Conservation (phyloP, 30 jellyfish, hydroid and myxozoan species). For the Aurelia sp. region DNA sequence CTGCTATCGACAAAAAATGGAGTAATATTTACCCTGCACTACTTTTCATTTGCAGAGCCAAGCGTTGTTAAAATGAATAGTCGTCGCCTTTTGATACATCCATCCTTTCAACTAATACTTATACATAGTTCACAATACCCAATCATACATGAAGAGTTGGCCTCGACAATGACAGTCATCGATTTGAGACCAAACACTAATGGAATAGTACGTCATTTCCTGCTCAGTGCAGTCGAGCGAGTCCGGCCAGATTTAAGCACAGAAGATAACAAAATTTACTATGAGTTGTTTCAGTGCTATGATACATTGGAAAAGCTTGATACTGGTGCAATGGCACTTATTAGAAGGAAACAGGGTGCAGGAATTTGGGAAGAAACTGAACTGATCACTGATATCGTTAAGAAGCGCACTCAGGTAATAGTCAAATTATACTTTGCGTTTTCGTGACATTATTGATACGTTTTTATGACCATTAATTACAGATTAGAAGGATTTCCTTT, state of each 20-base stretch:
- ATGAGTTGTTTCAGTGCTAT: slow-evolving; percentile 38
- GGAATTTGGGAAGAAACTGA: slow-evolving; percentile 73
- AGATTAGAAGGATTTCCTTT: neutral
- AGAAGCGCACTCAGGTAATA: slow-evolving; percentile 56
- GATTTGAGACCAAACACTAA: slow-evolving; percentile 74
- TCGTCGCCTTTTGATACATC: slow-evolving; percentile 66
- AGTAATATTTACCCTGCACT: neutral
- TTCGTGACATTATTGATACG: neutral
- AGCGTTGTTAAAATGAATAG: slow-evolving; percentile 75
- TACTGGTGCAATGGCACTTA: slow-evolving; percentile 30
- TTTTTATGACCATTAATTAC: neutral
- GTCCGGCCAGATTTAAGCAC: slow-evolving; percentile 55
- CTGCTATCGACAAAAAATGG: neutral
- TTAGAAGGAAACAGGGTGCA: slow-evolving; percentile 55
- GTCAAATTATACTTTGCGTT: neutral
- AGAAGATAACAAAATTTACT: slow-evolving; percentile 28
- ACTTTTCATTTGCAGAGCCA: slow-evolving; percentile 33
- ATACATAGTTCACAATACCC: slow-evolving; percentile 42
- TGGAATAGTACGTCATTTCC: slow-evolving; percentile 49
- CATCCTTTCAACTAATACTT: slow-evolving; percentile 63
- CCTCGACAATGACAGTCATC: slow-evolving; percentile 54
- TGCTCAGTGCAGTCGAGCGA: slow-evolving; percentile 32
- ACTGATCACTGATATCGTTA: slow-evolving; percentile 26
- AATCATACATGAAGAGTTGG: slow-evolving; percentile 31
- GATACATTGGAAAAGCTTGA: slow-evolving; percentile 56